Evolutionary conservation across 2,888 invertebrate genomes (phyloP), one percentile per base, ranked within the genome.

Genomic region (Drosophila neonasuta): DNA sequence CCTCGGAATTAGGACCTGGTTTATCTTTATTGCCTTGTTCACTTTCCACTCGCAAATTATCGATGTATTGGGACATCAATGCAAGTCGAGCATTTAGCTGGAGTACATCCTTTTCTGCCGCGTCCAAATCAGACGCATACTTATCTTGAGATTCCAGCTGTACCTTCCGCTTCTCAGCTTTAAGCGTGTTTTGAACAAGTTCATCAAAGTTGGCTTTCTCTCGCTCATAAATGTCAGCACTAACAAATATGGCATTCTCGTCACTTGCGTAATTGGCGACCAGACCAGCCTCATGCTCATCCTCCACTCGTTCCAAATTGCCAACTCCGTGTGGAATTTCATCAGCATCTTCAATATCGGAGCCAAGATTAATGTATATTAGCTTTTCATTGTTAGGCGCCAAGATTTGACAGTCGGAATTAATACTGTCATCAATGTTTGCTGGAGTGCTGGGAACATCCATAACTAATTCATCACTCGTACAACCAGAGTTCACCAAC

Each of bases 231-330:
- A 32, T 48, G 2, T 61, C 55, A 7, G 48, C n/a, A 39, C 55
- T 55, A 1, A 61, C 61, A 24, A 41, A 55, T 3, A 55, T 61
- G 9, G 48, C 56, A 48, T 61, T 41, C 17, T 61, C 61, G 48
- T 61, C 61, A 15, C 30, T 48, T 9, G 61, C 41, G 10, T 55
- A 61, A 10, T 55, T 39, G 10, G 17, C 41, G 10, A 7, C 17
- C 10, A 59, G 11, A 5, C 20, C 58, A 11, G 15, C 29, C 9
- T 30, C 39, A 6, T 48, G 29, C 15, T 39, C 39, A 8, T 39
- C 11, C 4, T 24, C 24, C 24, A 24, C 6, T 6, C 1, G 2
- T n/a, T 17, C 17, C 4, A 13, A 9, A n/a, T 20, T 36, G 15
- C 9, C 10, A 30, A 4, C 32, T 15, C 11, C 3, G 30, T 15